Conservation (phyloP, 92 coral and sea anemone genomes). For the Micromussa lordhowensis region DNA sequence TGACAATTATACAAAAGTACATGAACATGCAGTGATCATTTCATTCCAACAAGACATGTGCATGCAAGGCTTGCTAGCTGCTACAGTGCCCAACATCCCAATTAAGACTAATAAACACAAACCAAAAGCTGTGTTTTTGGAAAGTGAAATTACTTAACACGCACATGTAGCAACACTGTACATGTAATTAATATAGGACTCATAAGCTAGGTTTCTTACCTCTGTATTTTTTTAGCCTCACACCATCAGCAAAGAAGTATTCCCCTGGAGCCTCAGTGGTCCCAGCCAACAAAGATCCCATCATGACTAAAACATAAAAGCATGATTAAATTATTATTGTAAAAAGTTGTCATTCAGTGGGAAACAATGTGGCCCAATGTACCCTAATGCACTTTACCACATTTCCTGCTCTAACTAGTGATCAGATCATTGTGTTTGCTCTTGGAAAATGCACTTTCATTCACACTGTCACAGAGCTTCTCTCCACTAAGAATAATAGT, state of each 20-base stretch:
- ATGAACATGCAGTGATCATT: not conserved
- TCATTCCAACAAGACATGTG: not conserved
- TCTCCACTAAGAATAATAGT: too few relatives aligned
- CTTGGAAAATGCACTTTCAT: too few relatives aligned
- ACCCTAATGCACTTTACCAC: too few relatives aligned
- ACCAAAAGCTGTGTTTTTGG: too few relatives aligned
- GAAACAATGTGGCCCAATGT: too few relatives aligned
- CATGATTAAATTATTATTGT: not conserved
- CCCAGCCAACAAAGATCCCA: conserved; percentile 98
- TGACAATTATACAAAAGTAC: not conserved
- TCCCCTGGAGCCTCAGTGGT: conserved; percentile 99
- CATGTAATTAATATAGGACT: not conserved
- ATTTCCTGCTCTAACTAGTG: too few relatives aligned
- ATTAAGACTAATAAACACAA: too few relatives aligned
- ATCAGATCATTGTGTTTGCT: too few relatives aligned
- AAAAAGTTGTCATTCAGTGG: too few relatives aligned
- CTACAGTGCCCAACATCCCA: not conserved
- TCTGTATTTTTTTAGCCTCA: conserved; percentile 93
- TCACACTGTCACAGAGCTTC: too few relatives aligned
- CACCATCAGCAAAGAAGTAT: conserved; percentile 98
- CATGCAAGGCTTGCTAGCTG: not conserved
- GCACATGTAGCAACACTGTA: not conserved
- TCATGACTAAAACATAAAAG: conserved; percentile 75
- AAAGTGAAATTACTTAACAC: not conserved
- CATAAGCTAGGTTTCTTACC: conserved; percentile 40